Conservation (phyloP, 2,797 vertebrate genomes). For the Huso huso region DNA sequence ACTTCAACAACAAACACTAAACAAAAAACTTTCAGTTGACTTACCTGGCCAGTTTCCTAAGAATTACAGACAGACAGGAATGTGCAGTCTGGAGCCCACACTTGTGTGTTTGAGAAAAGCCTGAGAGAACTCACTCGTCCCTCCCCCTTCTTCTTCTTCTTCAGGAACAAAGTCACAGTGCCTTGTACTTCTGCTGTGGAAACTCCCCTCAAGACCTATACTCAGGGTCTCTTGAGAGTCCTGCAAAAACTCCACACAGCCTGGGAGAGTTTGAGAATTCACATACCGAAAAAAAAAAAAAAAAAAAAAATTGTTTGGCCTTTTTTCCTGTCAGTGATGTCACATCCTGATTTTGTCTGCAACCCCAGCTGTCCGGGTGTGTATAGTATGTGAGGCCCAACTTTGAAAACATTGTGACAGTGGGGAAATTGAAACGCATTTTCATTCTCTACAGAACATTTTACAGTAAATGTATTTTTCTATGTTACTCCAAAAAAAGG, state of each 20-base stretch:
- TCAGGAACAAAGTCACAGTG: constrained; percentile 26
- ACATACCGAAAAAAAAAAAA: constrained; percentile 32
- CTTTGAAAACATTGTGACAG: background rate
- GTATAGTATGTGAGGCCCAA: background rate
- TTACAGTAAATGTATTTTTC: too few relatives aligned
- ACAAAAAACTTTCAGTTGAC: constrained; percentile 23
- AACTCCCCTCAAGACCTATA: constrained; percentile 25
- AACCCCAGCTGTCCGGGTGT: constrained; percentile 25
- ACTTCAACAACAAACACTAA: background rate
- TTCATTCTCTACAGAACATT: too few relatives aligned
- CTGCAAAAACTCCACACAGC: constrained; percentile 25
- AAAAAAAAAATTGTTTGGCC: constrained; percentile 52
- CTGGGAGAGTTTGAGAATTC: constrained; percentile 6
- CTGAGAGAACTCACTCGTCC: constrained; percentile 32
- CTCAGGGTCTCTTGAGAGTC: constrained; percentile 32
- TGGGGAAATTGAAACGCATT: background rate
- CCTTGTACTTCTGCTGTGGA: constrained; percentile 27
- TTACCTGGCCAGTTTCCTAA: constrained; percentile 54
- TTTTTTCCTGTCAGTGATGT: constrained; percentile 71
- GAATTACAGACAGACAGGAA: constrained; percentile 35
- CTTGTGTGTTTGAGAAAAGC: constrained; percentile 34
- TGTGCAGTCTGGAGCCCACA: constrained; percentile 27
- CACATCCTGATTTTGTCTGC: constrained; percentile 81
- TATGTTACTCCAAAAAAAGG: too few relatives aligned
- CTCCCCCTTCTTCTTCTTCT: constrained; percentile 21